Evolutionary conservation across 1,140 invertebrate species (phyloP), one percentile per base, ranked within the genome.

Genomic region (Marisa cornuarietis): DNA sequence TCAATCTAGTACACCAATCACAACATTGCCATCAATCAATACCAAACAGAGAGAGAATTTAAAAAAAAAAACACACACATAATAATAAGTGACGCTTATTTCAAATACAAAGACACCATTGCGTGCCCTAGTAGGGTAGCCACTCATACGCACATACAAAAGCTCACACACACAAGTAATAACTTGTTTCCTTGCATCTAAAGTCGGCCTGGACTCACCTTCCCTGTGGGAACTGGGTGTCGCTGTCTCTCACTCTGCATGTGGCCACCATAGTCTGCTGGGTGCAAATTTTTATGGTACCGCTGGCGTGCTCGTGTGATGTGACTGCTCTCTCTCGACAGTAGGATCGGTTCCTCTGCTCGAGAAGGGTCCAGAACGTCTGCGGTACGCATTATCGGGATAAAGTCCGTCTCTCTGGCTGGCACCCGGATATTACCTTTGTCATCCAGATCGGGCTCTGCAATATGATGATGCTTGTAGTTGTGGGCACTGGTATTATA

Each of bases 371-470:
- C 89, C 42, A 91, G 84, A 31, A 91, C 79, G 61, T 89, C 90
- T 71, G 85, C 84, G 49, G 88, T 91, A 71, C 91, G 81, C 52
- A 86, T 88, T 84, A 90, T 90, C 51, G 90, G 90, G 52, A 91
- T 82, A 84, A 91, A 91, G 24, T 90, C 87, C 52, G 79, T 82
- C 54, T 87, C 82, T 49, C 76, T 76, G 26, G 85, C 65, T 63
- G 83, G 86, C 7, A 54, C 73, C 18, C 24, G 18, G 22, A 78
- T 73, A n/a, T 76, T 76, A 26, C 74, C 74, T 18, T 42, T 24
- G 26, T 76, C 61, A 31, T 85, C 78, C 14, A 72, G 62, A 65
- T 78, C 80, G 1, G 26, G 26, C n/a, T 81, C 75, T 51, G 26
- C 54, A 82, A n/a, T 31, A 49, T 65, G 24, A 24, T 65, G 78